phyloP scores from a whole-genome alignment of 2,888 invertebrate species.

The Pachydiplax longipennis region DNA sequence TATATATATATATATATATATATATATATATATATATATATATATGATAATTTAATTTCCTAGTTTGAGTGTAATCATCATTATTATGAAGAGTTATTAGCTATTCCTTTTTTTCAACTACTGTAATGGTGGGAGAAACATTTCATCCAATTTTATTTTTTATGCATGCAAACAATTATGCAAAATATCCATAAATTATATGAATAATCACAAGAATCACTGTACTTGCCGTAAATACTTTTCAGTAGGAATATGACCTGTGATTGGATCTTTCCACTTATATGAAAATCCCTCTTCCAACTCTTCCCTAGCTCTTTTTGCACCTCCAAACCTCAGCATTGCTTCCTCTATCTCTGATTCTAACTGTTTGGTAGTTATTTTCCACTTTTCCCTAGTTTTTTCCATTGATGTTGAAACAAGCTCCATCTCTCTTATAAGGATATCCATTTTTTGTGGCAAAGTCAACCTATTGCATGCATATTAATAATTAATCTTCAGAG shows the following conservation, averaged over 20 bases:
- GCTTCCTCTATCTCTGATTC: neutral
- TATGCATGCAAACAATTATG: neutral
- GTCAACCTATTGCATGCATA: neutral
- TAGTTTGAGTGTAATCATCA: too few relatives aligned
- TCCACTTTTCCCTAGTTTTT: neutral
- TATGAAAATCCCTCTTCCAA: neutral
- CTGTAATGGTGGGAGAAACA: neutral
- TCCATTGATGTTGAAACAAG: neutral
- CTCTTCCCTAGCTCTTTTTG: neutral
- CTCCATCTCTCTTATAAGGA: neutral
- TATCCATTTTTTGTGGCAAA: conserved; percentile 1
- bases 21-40: too few relatives aligned
- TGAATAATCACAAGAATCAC: neutral
- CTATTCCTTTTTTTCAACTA: too few relatives aligned
- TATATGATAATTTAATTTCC: too few relatives aligned
- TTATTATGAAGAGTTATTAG: too few relatives aligned
- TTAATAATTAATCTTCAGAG: neutral
- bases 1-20: too few relatives aligned
- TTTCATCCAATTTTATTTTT: neutral
- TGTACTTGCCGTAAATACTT: neutral
- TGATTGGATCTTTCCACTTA: neutral
- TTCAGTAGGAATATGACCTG: neutral
- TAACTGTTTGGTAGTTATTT: neutral
- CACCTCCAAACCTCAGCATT: neutral
- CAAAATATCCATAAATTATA: neutral